Conservation (phyloP, 2,888 invertebrate genomes). For the Caenorhabditis panamensis region DNA sequence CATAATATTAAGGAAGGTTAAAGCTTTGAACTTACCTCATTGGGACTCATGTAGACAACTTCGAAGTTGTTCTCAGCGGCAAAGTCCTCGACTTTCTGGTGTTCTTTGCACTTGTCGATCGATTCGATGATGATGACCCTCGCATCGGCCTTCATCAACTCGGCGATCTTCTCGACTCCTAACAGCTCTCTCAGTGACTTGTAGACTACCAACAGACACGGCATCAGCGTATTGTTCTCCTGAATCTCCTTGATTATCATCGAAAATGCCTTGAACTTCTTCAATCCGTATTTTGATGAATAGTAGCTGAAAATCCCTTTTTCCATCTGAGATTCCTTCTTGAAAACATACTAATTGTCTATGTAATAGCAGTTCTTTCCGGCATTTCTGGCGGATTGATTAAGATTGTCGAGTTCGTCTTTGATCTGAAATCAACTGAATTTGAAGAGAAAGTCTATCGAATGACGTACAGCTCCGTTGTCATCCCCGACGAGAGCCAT, state of each 20-base stretch:
- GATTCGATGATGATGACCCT: slow-evolving; percentile 33
- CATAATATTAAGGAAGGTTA: background rate
- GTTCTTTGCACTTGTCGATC: background rate
- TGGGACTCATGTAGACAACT: slow-evolving; percentile 32
- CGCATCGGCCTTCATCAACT: slow-evolving; percentile 14
- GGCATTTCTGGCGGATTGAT: background rate
- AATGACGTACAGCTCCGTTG: slow-evolving; percentile 23
- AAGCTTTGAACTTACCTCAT: slow-evolving; percentile 11
- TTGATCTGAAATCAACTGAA: slow-evolving; percentile 27
- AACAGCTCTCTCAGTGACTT: slow-evolving; percentile 16
- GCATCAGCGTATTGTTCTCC: background rate
- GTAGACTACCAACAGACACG: slow-evolving; percentile 18
- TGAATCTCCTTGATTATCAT: slow-evolving; percentile 4
- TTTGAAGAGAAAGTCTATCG: too few species aligned
- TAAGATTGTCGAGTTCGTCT: background rate
- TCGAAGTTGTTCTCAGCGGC: slow-evolving; percentile 31
- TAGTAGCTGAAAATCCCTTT: slow-evolving; percentile 34
- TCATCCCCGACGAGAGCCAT: slow-evolving; percentile 39
- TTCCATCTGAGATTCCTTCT: background rate
- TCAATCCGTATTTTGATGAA: slow-evolving; percentile 31
- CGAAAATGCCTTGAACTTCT: background rate
- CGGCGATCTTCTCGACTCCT: slow-evolving; percentile 11
- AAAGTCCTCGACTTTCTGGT: slow-evolving; percentile 2
- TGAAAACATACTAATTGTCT: slow-evolving; percentile 18
- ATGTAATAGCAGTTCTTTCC: slow-evolving; percentile 15